Base-by-base conservation (phyloP, 2,113 vertebrate species). In the Oriolus oriolus region DNA sequence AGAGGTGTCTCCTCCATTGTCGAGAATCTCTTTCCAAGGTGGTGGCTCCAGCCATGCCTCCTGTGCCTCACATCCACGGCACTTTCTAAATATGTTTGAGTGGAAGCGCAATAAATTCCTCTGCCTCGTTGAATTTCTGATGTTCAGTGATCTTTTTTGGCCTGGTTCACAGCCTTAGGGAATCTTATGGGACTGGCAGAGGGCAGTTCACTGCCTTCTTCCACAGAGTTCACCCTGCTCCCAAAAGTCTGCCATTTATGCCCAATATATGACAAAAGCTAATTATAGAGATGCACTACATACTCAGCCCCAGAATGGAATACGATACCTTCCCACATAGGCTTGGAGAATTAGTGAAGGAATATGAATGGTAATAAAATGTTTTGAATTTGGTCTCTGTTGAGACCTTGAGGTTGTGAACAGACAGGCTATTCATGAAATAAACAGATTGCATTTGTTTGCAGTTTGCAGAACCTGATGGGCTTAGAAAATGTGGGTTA, bases 381-480 rank as follows among this genome's bases (percentile, higher is more conserved):
- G 8, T 70, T 90, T 85, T 77, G 17, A 88, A 87, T 90, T 91
- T 70, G 28, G 56, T 37, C 47, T 93, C 33, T 84, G 30, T 77
- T 66, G 59, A 37, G 54, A 82, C 56, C 30, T 33, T 26, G 33
- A 73, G 24, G 37, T 88, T 90, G 28, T 44, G 93, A 95, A 94
- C 90, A 96, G 83, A 24, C 54, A 70, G 7, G 13, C 24, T 65
- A 90, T 95, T 94, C 75, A 95, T 64, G 31, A 84, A 95, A 83
- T 57, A 91, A 93, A 74, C 68, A 88, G 60, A 66, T 70, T 74
- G 78, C 86, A 70, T 86, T 78, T 93, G 74, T 95, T 94, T 96
- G 81, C 74, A 65, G 21, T 49, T 74, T 84, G 27, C 59, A 86
- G 69, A 92, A 35, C 31, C 21, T 75, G 76, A 93, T 95, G 52